These are phyloP conservation scores for Balearica regulorum DNA, from an alignment of 2,797 vertebrate genomes.

Conservation along the genomic window DNA sequence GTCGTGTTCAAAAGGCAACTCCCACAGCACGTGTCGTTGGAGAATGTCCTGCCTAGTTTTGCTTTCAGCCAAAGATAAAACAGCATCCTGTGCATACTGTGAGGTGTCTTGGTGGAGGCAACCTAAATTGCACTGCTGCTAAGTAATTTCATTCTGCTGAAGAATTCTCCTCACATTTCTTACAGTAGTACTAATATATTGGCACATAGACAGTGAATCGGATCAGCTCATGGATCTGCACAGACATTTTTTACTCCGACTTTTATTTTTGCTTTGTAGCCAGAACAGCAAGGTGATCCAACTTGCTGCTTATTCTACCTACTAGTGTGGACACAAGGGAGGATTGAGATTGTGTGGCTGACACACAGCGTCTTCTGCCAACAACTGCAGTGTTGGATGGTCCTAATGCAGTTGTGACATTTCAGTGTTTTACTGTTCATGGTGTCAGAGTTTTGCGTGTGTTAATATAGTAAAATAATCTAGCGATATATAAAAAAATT, in stretches of 20 bases:
- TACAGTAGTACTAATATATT: background rate
- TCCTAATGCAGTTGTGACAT: background rate
- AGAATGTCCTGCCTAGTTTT: background rate
- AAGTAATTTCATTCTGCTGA: background rate
- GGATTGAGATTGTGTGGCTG: background rate
- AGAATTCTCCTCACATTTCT: background rate
- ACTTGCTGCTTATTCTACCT: rapidly evolving
- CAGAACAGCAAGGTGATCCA: background rate
- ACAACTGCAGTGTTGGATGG: background rate
- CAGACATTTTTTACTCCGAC: background rate
- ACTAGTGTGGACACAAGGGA: background rate
- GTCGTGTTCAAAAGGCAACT: background rate
- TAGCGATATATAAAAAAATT: background rate
- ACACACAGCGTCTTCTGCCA: background rate
- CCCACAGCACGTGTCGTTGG: rapidly evolving
- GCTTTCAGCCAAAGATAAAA: background rate
- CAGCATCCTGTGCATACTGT: background rate
- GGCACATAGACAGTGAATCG: background rate
- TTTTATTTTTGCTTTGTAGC: background rate
- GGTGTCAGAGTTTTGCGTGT: background rate
- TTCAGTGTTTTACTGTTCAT: background rate
- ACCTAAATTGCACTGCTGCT: background rate
- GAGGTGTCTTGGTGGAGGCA: background rate
- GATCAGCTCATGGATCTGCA: background rate
- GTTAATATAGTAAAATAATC: background rate